Conservation (phyloP, 2,113 vertebrate species). For the Eulacestoma nigropectus region DNA sequence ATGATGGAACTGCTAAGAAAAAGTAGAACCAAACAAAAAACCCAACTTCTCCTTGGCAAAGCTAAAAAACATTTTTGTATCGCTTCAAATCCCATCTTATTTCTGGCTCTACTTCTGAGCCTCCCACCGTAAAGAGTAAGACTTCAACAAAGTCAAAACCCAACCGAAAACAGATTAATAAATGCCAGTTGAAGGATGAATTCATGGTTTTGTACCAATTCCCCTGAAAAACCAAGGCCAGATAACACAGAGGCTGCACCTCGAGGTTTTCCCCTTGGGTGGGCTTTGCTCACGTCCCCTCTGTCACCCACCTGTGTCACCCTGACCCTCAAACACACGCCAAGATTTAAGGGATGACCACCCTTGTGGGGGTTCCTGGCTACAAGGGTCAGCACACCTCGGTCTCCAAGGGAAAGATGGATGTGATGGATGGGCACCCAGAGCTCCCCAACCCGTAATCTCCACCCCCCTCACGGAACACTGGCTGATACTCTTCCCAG, state of each 20-base stretch:
- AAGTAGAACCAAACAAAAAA: neutral
- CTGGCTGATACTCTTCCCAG: neutral
- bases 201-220: neutral
- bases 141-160: neutral
- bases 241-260: accelerated
- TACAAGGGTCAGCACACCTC: neutral
- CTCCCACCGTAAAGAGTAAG: neutral
- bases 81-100: neutral
- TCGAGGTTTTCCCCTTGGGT: neutral
- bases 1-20: neutral
- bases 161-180: neutral
- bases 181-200: neutral
- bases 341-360: neutral
- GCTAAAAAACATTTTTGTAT: neutral
- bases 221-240: neutral
- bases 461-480: accelerated
- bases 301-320: neutral
- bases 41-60: neutral
- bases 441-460: neutral
- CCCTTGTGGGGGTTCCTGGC: neutral
- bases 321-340: neutral
- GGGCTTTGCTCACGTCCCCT: neutral
- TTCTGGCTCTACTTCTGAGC: neutral
- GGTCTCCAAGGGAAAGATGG: neutral
- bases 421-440: neutral